These are phyloP conservation scores for Centropus bengalensis DNA, from an alignment of 2,113 vertebrate genomes.

Conservation along the genomic window DNA sequence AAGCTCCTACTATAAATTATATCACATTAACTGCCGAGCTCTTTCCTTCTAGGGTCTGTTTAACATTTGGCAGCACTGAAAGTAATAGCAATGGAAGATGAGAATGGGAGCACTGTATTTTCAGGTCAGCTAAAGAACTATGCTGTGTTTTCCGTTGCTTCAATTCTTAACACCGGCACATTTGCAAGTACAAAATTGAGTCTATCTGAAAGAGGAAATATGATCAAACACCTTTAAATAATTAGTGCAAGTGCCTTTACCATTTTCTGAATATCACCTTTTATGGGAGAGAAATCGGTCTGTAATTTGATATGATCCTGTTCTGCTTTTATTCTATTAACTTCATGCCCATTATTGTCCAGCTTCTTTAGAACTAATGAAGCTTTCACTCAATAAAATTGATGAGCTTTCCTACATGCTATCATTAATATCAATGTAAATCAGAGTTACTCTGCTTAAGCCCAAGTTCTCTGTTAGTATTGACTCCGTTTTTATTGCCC, in stretches of 20 bases:
- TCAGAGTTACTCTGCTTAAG: background rate
- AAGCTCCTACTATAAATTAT: slow-evolving; percentile 8
- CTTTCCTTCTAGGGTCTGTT: slow-evolving; percentile 22
- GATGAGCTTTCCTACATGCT: background rate
- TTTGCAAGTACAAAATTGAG: background rate
- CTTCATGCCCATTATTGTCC: background rate
- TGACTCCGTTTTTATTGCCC: background rate
- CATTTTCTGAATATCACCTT: background rate
- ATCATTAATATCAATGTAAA: background rate
- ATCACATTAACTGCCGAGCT: slow-evolving; percentile 27
- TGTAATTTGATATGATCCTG: slow-evolving; percentile 3
- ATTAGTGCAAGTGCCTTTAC: background rate
- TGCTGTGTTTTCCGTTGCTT: background rate
- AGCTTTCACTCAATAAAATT: background rate
- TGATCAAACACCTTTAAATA: background rate
- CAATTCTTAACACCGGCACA: background rate
- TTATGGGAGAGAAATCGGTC: background rate
- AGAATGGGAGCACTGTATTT: background rate
- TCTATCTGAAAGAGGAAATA: background rate
- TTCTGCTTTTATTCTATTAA: background rate
- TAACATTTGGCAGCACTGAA: background rate
- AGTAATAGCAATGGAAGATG: background rate
- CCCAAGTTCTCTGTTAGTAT: background rate
- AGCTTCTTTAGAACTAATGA: background rate
- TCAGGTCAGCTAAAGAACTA: background rate